Evolutionary conservation across 2,797 vertebrate species (phyloP).

Genomic region (Macropodus opercularis): DNA sequence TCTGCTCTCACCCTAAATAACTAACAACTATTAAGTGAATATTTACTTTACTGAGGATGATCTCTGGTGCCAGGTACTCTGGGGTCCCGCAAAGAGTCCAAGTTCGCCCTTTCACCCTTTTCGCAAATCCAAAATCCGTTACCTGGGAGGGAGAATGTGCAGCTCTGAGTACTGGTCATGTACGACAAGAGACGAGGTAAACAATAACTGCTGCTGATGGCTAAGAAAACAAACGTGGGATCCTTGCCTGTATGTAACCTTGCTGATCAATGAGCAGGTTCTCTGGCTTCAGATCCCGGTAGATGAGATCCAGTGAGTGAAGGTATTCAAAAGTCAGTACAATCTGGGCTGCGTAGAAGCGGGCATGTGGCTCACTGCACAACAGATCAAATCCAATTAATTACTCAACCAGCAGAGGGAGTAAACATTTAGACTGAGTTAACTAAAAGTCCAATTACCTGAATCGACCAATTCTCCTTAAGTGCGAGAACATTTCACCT

Average conservation of each 20-base stretch:
- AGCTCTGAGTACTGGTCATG: neutral
- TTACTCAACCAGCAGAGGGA: conserved; percentile 5
- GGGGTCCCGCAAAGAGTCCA: conserved; percentile 96
- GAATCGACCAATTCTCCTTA: conserved; percentile 94
- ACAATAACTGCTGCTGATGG: neutral
- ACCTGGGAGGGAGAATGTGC: conserved; percentile 77
- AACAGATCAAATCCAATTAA: conserved; percentile 30
- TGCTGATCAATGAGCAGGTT: conserved; percentile 96
- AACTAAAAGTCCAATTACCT: conserved; percentile 76
- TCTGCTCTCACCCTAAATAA: neutral
- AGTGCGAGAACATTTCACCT: conserved; percentile 95
- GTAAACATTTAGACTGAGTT: neutral
- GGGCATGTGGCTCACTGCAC: conserved; percentile 91
- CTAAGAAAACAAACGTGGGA: neutral
- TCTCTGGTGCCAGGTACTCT: conserved; percentile 93
- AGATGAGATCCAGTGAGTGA: conserved; percentile 95
- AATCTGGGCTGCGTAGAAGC: conserved; percentile 95
- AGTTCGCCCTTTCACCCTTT: conserved; percentile 94
- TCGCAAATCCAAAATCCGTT: conserved; percentile 96
- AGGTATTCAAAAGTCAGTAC: conserved; percentile 96
- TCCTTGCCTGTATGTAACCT: conserved; percentile 90
- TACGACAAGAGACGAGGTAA: neutral
- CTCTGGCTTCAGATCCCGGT: conserved; percentile 95
- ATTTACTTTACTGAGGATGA: conserved; percentile 93
- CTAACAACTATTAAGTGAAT: neutral